These are phyloP conservation scores for Cryptocheilus praepositus DNA, from an alignment of 2,888 invertebrate genomes.

Conservation along the genomic window DNA sequence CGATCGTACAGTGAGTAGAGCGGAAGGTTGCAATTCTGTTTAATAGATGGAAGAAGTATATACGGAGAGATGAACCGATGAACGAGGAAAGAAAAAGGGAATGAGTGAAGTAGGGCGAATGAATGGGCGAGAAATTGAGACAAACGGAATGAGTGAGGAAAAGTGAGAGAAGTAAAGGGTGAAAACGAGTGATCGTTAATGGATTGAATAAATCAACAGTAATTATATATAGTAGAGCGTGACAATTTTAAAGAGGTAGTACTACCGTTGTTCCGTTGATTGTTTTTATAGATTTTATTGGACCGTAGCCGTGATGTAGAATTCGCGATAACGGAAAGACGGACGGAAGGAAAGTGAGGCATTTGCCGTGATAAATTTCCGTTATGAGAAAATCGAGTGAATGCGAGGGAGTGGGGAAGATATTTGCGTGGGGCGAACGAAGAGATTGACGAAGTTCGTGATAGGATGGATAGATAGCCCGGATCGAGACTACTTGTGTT, in stretches of 20 bases:
- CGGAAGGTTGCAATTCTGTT: too few species aligned
- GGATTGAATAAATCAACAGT: constrained; percentile 60
- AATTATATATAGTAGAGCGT: constrained; percentile 65
- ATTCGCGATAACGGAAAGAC: constrained; percentile 16
- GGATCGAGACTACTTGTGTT: too few species aligned
- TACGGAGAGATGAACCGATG: background rate
- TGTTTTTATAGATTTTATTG: constrained; percentile 74
- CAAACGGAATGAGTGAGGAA: too few species aligned
- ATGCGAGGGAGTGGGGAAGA: too few species aligned
- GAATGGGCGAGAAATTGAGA: too few species aligned
- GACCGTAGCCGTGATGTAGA: constrained; percentile 64
- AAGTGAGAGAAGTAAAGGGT: background rate
- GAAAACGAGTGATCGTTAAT: constrained; percentile 41
- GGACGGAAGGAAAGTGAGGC: background rate
- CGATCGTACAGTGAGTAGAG: too few species aligned
- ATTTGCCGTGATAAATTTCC: too few species aligned
- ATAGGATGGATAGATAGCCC: constrained; percentile 22
- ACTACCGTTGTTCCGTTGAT: constrained; percentile 72
- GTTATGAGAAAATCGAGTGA: too few species aligned
- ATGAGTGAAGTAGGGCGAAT: too few species aligned
- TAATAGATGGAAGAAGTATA: background rate
- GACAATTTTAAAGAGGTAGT: constrained; percentile 65
- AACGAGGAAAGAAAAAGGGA: background rate
- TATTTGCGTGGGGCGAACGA: background rate
- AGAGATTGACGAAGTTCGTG: constrained; percentile 17